Base-by-base conservation (phyloP, 2,888 invertebrate species). In the Andrena bucephala region DNA sequence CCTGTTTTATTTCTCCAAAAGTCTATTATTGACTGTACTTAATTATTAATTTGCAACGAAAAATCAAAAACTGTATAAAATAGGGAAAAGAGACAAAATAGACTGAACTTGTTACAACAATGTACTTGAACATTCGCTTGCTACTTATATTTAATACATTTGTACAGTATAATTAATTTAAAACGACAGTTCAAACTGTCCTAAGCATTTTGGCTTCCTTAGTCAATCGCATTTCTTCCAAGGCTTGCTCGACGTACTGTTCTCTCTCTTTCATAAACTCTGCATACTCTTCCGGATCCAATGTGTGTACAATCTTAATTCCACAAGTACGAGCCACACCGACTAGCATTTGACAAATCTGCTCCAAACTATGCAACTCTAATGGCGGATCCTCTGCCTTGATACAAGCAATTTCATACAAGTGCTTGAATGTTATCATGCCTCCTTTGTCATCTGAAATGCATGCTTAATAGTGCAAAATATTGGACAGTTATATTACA, bases 401-500 rank as follows among this genome's bases (percentile, higher is more conserved):
- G n/a, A 99, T 97, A 94, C 96, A 95, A 0, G 99, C 99, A 92
- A 99, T 99, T 96, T 99, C 99, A 94, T 99, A 99, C 16, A 99
- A 94, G 94, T 99, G 99, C 94, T 99, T 99, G 0, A 98, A 92
- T 0, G 99, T 98, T 76, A 99, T 96, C 95, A 97, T 98, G 0
- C 99, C 99, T 89, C 97, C 96, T 33, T 96, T 94, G 94, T 99
- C 98, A 70, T 94, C 85, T 86, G 10, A 31, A 66, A 67, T n/a
- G 31, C 29, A 16, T 29, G 24, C 24, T 20, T 33, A 74, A 59
- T 52, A 63, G 54, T 54, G 69, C 36, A 69, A 8, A 5, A 4
- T 16, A 16, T 77, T n/a, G 7, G 42, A 4, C 36, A 54, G 27
- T 29, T 31, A 1, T 24, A 29, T 27, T 5, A 33, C 2, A 42